Conservation (phyloP, 2,888 invertebrate species). For the Dichetophora obliterata region DNA sequence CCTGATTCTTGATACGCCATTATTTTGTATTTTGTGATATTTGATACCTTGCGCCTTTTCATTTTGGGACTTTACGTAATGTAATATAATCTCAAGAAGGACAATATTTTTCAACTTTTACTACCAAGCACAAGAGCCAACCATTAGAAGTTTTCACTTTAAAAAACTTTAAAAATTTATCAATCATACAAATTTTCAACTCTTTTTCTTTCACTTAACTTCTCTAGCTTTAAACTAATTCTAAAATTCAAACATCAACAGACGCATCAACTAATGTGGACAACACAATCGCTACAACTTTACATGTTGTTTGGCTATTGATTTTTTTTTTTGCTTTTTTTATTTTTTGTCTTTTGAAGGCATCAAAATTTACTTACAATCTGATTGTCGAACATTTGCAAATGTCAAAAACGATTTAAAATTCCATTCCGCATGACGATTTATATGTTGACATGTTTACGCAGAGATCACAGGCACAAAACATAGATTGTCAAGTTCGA, state of each 20-base stretch:
- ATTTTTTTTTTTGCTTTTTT: neutral
- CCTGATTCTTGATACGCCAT: too few relatives aligned
- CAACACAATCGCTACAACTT: conserved; percentile 6
- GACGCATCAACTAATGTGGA: neutral
- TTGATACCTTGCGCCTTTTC: too few relatives aligned
- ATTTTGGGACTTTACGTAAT: too few relatives aligned
- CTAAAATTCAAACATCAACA: neutral
- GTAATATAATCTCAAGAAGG: too few relatives aligned
- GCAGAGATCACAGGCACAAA: conserved; percentile 35
- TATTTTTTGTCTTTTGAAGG: neutral
- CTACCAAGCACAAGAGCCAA: too few relatives aligned
- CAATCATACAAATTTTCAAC: too few relatives aligned
- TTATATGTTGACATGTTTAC: conserved; percentile 55
- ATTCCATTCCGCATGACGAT: conserved; percentile 63
- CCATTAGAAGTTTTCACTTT: too few relatives aligned
- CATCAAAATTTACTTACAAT: conserved; percentile 35
- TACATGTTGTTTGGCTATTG: neutral
- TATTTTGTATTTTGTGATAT: too few relatives aligned
- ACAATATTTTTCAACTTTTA: too few relatives aligned
- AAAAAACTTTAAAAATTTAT: too few relatives aligned
- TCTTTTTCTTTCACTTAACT: too few relatives aligned
- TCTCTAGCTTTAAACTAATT: neutral
- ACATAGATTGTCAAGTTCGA: neutral
- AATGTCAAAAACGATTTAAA: conserved; percentile 64
- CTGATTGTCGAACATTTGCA: conserved; percentile 36